These are phyloP conservation scores for Gallinago paraguaiae DNA, from an alignment of 2,113 vertebrate species.

Conservation along the genomic window DNA sequence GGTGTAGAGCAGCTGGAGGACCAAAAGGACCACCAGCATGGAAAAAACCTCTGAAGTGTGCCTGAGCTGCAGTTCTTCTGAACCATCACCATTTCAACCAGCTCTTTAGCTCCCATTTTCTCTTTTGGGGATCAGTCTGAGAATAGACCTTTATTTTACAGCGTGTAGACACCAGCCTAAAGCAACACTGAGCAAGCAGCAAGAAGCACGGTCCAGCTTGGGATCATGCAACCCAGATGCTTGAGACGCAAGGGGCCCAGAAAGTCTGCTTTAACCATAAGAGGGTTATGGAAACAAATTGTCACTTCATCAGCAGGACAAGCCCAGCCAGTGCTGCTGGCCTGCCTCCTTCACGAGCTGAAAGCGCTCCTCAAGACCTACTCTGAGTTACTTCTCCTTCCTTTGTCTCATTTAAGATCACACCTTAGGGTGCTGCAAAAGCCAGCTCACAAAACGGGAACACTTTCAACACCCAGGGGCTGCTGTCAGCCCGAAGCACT, in stretches of 20 bases:
- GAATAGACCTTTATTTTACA: background rate
- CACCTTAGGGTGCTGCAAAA: background rate
- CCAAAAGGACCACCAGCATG: background rate
- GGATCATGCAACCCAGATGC: background rate
- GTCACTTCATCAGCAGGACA: background rate
- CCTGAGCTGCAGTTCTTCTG: background rate
- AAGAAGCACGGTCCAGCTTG: background rate
- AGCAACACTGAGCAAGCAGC: background rate
- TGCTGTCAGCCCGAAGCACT: background rate
- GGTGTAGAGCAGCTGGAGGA: background rate
- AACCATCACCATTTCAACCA: background rate
- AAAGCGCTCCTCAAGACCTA: background rate
- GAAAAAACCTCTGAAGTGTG: background rate
- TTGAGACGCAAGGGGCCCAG: background rate
- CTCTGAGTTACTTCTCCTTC: background rate
- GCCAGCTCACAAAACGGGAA: background rate
- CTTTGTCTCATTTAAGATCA: background rate
- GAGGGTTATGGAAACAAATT: background rate
- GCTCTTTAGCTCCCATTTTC: background rate
- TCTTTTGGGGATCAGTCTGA: background rate
- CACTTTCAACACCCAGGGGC: background rate
- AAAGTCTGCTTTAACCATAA: background rate
- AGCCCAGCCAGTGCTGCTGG: background rate
- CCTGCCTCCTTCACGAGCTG: background rate
- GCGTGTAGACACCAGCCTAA: background rate